phyloP scores from a whole-genome alignment of 2,888 invertebrate species.

The Ophonus ardosiacus region DNA sequence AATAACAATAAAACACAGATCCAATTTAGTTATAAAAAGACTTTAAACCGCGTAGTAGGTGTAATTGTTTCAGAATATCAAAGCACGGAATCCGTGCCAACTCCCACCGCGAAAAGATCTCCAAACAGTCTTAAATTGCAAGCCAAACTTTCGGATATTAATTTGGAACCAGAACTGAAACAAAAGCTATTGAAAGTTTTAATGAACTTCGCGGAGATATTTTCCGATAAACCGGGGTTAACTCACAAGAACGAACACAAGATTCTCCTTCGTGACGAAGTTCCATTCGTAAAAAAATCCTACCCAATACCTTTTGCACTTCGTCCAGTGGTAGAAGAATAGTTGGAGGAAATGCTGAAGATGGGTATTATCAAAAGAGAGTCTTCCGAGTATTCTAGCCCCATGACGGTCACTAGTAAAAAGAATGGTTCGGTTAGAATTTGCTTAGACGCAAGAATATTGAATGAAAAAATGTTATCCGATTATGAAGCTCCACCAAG shows the following conservation, averaged over 20 bases:
- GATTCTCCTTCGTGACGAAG: background rate
- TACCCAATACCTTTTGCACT: slow-evolving; percentile 62
- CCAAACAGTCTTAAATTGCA: background rate
- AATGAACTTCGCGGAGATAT: slow-evolving; percentile 29
- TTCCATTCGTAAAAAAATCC: slow-evolving; percentile 2
- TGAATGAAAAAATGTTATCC: slow-evolving; percentile 40
- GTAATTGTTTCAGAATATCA: no score
- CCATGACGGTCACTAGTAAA: slow-evolving; percentile 59
- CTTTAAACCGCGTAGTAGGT: no score
- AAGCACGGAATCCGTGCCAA: no score
- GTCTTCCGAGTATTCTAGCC: slow-evolving; percentile 69
- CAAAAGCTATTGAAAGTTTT: background rate
- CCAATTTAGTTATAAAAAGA: no score
- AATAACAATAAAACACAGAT: no score
- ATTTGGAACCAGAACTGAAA: background rate
- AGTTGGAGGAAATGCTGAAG: slow-evolving; percentile 68
- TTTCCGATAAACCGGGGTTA: background rate
- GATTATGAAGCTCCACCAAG: slow-evolving; percentile 50
- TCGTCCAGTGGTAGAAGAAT: slow-evolving; percentile 67
- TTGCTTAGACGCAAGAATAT: slow-evolving; percentile 51
- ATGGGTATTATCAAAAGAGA: slow-evolving; percentile 69
- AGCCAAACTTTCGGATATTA: background rate
- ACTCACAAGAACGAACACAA: background rate
- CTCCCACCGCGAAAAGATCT: background rate
- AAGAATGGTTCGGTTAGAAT: slow-evolving; percentile 54